Conservation (phyloP, 2,888 invertebrate genomes). For the Drosophila mettleri region DNA sequence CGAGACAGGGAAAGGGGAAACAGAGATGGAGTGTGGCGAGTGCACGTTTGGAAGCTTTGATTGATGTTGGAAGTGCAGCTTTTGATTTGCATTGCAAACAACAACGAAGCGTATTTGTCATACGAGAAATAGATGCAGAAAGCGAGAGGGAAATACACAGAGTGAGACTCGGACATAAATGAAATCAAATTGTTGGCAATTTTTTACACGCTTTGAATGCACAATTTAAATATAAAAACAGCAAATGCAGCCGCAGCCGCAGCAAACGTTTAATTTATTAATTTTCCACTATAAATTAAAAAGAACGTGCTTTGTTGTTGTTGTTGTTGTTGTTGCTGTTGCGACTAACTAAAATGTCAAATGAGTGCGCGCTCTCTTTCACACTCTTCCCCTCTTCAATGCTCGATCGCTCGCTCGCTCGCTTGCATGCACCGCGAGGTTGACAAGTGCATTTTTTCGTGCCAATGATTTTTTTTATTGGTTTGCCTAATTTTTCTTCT, state of each 20-base stretch:
- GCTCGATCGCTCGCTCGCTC: constrained; percentile 13
- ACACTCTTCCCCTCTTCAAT: constrained; percentile 9
- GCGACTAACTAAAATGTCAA: constrained; percentile 59
- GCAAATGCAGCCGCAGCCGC: constrained; percentile 10
- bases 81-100: constrained; percentile 43
- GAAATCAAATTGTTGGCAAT: constrained; percentile 42
- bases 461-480: constrained; percentile 44
- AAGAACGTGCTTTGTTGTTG: constrained; percentile 37
- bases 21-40: constrained; percentile 6
- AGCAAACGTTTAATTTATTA: constrained; percentile 48
- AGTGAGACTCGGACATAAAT: background rate
- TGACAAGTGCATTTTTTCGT: constrained; percentile 56
- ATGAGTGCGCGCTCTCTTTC: constrained; percentile 20
- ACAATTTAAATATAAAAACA: constrained; percentile 1
- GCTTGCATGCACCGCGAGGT: constrained; percentile 47
- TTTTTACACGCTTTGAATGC: constrained; percentile 42
- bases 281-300: constrained; percentile 60
- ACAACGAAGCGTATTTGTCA: constrained; percentile 52
- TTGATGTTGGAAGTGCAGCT: constrained; percentile 51
- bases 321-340: constrained; percentile 22
- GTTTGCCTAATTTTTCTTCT: constrained; percentile 9
- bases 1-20: constrained; percentile 10
- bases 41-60: constrained; percentile 45
- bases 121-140: constrained; percentile 9
- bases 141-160: background rate